Percentiles rank a stretch among this genome's conserved stretches.
Conservation (phyloP, 2,888 invertebrate genomes). For the Volucella inanis region DNA sequence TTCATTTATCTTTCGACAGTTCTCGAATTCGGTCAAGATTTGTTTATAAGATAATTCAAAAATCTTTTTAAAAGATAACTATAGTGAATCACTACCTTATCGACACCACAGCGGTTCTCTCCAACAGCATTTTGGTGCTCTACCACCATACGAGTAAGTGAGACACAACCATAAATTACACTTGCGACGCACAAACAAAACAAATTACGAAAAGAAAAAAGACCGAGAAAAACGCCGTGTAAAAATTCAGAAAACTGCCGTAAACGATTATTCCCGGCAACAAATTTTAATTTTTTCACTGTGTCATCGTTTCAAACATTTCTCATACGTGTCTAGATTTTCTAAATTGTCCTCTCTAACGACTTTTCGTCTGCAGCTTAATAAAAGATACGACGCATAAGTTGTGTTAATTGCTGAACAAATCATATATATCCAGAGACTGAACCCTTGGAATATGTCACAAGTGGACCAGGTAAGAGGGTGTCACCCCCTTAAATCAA, state of each 20-base stretch:
- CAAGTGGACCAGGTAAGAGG: constrained; percentile 77
- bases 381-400: constrained; percentile 31
- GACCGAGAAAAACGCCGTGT: constrained; percentile 43
- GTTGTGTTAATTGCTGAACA: constrained; percentile 5
- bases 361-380: neutral
- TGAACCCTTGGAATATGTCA: constrained; percentile 74
- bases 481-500: constrained; percentile 61
- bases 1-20: no score
- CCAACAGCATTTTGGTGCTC: neutral
- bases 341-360: neutral
- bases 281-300: constrained; percentile 24
- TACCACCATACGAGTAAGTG: constrained; percentile 7
- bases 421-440: neutral
- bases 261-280: constrained; percentile 43
- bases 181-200: constrained; percentile 69
- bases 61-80: no score
- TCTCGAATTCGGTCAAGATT: no score
- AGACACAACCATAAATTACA: constrained; percentile 1
- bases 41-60: no score
- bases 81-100: constrained; percentile 26
- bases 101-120: constrained; percentile 26
- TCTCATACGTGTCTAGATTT: neutral
- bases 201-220: constrained; percentile 51
- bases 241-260: constrained; percentile 58
- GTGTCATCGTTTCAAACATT: neutral